Evolutionary conservation across 2,113 vertebrate species (phyloP).

Genomic region (Sisor rabdophorus): DNA sequence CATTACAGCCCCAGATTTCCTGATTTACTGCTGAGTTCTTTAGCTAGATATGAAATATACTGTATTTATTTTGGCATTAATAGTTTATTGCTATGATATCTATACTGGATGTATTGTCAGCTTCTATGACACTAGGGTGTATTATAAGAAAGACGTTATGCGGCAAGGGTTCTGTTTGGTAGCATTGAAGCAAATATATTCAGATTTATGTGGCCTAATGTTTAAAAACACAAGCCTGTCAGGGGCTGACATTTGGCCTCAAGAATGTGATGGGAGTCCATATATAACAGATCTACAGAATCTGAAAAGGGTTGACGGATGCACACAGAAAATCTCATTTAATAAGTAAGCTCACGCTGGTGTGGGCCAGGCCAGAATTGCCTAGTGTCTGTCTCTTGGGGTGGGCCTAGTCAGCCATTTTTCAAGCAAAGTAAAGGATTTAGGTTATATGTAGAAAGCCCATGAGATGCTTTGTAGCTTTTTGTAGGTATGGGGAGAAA

Average conservation of each 20-base stretch:
- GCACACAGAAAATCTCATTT: conserved; percentile 65
- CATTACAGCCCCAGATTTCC: neutral
- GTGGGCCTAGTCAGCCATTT: conserved; percentile 60
- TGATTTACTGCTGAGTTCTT: neutral
- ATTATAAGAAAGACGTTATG: neutral
- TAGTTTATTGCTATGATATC: neutral
- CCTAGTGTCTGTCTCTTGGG: conserved; percentile 66
- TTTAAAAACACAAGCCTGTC: neutral
- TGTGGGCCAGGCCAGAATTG: conserved; percentile 60
- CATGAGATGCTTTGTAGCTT: conserved; percentile 65
- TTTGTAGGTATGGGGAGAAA: conserved; percentile 43
- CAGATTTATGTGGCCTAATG: conserved; percentile 27
- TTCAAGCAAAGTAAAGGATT: conserved; percentile 67
- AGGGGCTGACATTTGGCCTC: conserved; percentile 42
- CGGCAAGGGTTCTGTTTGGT: conserved; percentile 9
- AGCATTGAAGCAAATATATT: conserved; percentile 16
- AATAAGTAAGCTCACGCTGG: conserved; percentile 71
- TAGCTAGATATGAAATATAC: neutral
- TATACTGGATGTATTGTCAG: neutral
- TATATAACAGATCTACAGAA: conserved; percentile 44
- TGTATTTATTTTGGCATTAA: neutral
- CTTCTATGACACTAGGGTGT: neutral
- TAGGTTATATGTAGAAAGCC: conserved; percentile 61
- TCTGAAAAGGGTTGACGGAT: conserved; percentile 52
- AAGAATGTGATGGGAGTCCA: conserved; percentile 22